Conservation (phyloP, 1,140 invertebrate species). For the Lepidurus packardi region DNA sequence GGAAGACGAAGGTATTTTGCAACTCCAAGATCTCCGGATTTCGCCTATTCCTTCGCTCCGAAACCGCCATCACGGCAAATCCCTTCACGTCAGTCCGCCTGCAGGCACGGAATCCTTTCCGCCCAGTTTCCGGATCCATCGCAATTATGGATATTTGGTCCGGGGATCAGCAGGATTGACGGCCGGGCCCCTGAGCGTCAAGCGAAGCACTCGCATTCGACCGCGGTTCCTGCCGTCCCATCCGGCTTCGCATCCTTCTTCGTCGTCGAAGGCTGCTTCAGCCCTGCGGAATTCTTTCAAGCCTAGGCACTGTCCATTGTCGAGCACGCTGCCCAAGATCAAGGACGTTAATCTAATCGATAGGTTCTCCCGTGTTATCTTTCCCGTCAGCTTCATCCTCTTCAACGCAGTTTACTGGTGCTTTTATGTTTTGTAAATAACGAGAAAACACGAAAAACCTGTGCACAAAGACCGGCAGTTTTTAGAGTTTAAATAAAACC, state of each 20-base stretch:
- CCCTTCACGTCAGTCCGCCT: conserved; percentile 36
- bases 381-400: conserved; percentile 86
- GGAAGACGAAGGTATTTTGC: conserved; percentile 63
- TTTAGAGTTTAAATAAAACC: too few relatives aligned
- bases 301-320: conserved; percentile 36
- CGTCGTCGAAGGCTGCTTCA: conserved; percentile 29
- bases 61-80: conserved; percentile 51
- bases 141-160: conserved; percentile 44
- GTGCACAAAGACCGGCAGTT: not conserved
- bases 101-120: conserved; percentile 46
- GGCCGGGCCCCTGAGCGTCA: conserved; percentile 32
- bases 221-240: conserved; percentile 47
- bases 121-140: conserved; percentile 69
- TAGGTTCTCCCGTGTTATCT: conserved; percentile 88
- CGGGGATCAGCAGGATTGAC: conserved; percentile 26
- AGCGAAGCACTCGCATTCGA: not conserved
- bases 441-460: not conserved
- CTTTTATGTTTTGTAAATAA: conserved; percentile 67
- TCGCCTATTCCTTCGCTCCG: conserved; percentile 76
- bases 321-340: conserved; percentile 71
- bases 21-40: conserved; percentile 71
- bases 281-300: conserved; percentile 30
- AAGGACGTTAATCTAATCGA: conserved; percentile 97
- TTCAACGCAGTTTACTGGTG: conserved; percentile 94
- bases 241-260: conserved; percentile 44